These are phyloP conservation scores for Yponomeuta sedellus DNA, from an alignment of 2,888 invertebrate species.

Conservation along the genomic window DNA sequence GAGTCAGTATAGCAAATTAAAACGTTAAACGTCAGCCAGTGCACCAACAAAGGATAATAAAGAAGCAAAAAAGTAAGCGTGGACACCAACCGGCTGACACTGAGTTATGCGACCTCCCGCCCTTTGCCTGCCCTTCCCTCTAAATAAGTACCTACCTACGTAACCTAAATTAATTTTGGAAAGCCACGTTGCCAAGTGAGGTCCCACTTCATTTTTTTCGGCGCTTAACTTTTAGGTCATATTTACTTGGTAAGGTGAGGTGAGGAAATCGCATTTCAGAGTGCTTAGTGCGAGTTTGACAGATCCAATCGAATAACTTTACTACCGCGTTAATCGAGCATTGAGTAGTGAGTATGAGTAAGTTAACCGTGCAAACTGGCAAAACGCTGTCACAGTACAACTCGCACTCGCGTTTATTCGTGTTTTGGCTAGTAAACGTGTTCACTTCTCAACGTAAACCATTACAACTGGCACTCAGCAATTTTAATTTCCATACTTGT, in stretches of 20 bases:
- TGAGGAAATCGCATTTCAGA: not conserved
- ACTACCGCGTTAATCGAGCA: too few species aligned
- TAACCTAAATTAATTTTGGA: conserved; percentile 33
- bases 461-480: too few species aligned
- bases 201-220: conserved; percentile 4
- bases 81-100: conserved; percentile 51
- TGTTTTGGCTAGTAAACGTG: too few species aligned
- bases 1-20: not conserved
- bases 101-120: conserved; percentile 65
- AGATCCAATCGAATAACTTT: too few species aligned
- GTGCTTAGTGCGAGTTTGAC: too few species aligned
- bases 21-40: not conserved
- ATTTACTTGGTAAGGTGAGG: not conserved
- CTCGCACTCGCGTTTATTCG: too few species aligned
- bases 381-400: too few species aligned
- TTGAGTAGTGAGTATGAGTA: too few species aligned
- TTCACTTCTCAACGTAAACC: too few species aligned
- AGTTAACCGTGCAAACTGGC: too few species aligned
- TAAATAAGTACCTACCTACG: conserved; percentile 39
- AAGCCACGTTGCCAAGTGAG: not conserved
- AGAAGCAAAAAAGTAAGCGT: conserved; percentile 54
- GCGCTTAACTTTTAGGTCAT: conserved; percentile 5
- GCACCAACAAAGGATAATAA: conserved; percentile 15
- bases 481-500: too few species aligned
- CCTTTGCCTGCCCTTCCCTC: conserved; percentile 50